Conservation (phyloP, 53 echinoderm and acorn worm genomes). For the Holothuria leucospilota region DNA sequence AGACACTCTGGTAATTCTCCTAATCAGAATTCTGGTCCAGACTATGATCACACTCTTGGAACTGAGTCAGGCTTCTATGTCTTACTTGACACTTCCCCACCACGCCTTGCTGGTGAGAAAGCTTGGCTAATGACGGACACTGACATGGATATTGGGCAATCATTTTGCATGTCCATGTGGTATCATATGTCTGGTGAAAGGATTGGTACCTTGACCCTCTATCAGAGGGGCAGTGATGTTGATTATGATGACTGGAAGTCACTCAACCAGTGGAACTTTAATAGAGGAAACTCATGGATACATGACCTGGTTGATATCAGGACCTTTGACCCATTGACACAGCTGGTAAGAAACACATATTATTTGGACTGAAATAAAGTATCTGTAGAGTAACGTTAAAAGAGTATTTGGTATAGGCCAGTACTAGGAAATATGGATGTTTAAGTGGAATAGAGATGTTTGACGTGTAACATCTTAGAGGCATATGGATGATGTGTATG, state of each 20-base stretch:
- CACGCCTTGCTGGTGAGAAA: conserved; percentile 56
- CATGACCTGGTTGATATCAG: conserved; percentile 25
- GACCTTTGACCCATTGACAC: background rate
- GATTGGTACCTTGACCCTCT: conserved; percentile 31
- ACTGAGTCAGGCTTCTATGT: conserved; percentile 77
- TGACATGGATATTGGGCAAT: conserved; percentile 51
- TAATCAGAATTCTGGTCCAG: conserved; percentile 65
- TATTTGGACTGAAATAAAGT: too few relatives aligned
- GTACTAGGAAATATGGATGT: too few relatives aligned
- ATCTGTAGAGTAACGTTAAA: too few relatives aligned
- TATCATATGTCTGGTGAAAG: conserved; percentile 81
- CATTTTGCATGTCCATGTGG: conserved; percentile 49
- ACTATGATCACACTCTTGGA: conserved; percentile 82
- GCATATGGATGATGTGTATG: too few relatives aligned
- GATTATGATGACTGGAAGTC: background rate
- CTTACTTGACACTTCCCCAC: conserved; percentile 72
- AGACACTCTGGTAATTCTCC: conserved; percentile 59
- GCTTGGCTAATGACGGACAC: conserved; percentile 80
- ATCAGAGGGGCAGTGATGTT: conserved; percentile 27
- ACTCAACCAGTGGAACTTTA: conserved; percentile 54
- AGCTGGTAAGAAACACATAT: conserved; percentile 28
- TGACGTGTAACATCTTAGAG: too few relatives aligned
- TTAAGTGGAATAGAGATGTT: too few relatives aligned
- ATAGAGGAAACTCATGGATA: conserved; percentile 77
- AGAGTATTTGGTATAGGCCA: too few relatives aligned